phyloP scores from a whole-genome alignment of 1,140 invertebrate genomes.

The Nasonia longicornis region DNA sequence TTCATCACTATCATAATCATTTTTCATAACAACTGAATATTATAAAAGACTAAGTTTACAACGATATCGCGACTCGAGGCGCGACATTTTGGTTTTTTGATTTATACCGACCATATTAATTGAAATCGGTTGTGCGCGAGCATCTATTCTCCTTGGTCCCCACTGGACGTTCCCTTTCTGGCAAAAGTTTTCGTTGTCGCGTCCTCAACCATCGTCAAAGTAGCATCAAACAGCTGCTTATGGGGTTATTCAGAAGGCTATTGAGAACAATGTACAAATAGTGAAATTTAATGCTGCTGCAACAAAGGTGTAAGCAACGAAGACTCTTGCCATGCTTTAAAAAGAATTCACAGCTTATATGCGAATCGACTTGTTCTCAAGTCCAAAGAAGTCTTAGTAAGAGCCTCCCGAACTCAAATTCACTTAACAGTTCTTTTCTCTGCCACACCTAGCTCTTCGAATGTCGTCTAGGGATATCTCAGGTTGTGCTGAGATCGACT shows the following conservation, averaged over 20 bases:
- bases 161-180: neutral
- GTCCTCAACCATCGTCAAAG: conserved; percentile 20
- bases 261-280: neutral
- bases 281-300: conserved; percentile 12
- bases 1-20: conserved; percentile 38
- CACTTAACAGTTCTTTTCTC: neutral
- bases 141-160: neutral
- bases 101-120: conserved; percentile 22
- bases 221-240: conserved; percentile 11
- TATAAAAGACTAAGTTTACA: conserved; percentile 28
- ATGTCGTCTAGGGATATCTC: conserved; percentile 53
- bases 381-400: neutral
- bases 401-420: neutral
- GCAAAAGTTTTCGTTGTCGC: conserved; percentile 35
- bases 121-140: conserved; percentile 30
- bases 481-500: conserved; percentile 63
- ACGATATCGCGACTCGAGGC: conserved; percentile 23
- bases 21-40: conserved; percentile 33
- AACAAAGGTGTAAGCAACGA: conserved; percentile 31
- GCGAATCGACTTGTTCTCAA: neutral
- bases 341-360: neutral
- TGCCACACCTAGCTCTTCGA: neutral
- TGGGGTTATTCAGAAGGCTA: neutral
- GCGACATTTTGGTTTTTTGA: conserved; percentile 31
- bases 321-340: conserved; percentile 20